phyloP scores from a whole-genome alignment of 2,888 invertebrate species.

The Apotomis betuletana region DNA sequence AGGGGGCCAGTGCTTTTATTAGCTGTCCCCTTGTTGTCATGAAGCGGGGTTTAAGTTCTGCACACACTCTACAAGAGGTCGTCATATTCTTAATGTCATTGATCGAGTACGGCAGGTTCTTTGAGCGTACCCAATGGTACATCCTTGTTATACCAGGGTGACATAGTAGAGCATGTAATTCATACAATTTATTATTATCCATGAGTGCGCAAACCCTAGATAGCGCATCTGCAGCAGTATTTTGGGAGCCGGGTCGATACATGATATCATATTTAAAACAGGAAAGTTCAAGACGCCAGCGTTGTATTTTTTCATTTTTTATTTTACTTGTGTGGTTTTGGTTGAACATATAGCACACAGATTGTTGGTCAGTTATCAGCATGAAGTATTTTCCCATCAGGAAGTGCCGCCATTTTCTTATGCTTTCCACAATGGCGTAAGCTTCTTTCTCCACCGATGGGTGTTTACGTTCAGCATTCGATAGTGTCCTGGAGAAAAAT shows the following conservation, averaged over 20 bases:
- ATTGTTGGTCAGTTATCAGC: constrained; percentile 16
- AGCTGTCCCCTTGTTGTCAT: constrained; percentile 20
- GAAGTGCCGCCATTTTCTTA: constrained; percentile 29
- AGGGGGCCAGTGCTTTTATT: constrained; percentile 33
- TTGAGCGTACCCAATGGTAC: background rate
- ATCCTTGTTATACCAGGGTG: too few species aligned
- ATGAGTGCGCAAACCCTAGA: too few species aligned
- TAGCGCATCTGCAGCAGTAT: too few species aligned
- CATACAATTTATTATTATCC: too few species aligned
- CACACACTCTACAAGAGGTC: background rate
- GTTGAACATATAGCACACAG: constrained; percentile 15
- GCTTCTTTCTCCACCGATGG: background rate
- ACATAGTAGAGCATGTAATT: too few species aligned
- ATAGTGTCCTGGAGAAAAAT: too few species aligned
- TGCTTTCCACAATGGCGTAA: constrained; percentile 11
- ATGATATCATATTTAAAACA: too few species aligned
- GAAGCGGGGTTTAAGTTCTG: constrained; percentile 8
- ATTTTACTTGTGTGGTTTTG: constrained; percentile 16
- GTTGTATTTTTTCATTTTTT: constrained; percentile 22
- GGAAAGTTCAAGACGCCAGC: background rate
- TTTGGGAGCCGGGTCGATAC: too few species aligned
- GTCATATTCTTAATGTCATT: constrained; percentile 2
- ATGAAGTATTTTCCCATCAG: constrained; percentile 11
- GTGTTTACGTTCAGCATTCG: background rate
- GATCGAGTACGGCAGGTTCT: background rate